These are phyloP conservation scores for Corvus cornix DNA, from an alignment of 2,113 vertebrate species.

Conservation along the genomic window DNA sequence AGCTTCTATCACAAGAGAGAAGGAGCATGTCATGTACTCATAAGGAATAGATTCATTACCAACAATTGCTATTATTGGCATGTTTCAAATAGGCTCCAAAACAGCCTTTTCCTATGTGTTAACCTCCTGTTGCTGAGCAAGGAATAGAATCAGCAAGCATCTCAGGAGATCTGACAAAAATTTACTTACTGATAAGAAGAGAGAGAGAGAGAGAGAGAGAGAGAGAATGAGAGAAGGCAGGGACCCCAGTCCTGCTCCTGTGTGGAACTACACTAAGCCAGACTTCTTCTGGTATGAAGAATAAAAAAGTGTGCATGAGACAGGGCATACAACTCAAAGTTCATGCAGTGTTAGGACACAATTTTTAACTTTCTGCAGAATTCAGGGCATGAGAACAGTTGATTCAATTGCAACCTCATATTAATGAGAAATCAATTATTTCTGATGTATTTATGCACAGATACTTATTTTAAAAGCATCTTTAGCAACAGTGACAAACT, in stretches of 20 bases:
- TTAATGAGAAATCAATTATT: neutral
- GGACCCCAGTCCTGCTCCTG: neutral
- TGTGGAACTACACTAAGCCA: neutral
- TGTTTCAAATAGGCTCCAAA: conserved; percentile 17
- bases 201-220: too few species aligned
- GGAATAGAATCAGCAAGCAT: neutral
- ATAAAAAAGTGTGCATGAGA: neutral
- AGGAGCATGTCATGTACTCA: conserved; percentile 5
- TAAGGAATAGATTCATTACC: neutral
- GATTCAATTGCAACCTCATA: neutral
- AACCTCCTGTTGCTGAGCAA: conserved; percentile 26
- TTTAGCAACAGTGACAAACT: neutral
- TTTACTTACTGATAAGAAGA: neutral
- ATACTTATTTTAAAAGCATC: neutral
- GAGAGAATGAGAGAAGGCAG: neutral
- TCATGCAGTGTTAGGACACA: neutral
- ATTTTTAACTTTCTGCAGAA: neutral
- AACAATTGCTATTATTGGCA: conserved; percentile 43
- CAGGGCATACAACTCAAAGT: neutral
- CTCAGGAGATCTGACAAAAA: neutral
- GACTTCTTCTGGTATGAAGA: neutral
- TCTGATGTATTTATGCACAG: neutral
- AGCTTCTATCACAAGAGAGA: neutral
- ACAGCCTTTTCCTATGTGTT: neutral
- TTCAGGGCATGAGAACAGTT: neutral